phyloP scores from a whole-genome alignment of 2,113 vertebrate species.

The Phainopepla nitens region DNA sequence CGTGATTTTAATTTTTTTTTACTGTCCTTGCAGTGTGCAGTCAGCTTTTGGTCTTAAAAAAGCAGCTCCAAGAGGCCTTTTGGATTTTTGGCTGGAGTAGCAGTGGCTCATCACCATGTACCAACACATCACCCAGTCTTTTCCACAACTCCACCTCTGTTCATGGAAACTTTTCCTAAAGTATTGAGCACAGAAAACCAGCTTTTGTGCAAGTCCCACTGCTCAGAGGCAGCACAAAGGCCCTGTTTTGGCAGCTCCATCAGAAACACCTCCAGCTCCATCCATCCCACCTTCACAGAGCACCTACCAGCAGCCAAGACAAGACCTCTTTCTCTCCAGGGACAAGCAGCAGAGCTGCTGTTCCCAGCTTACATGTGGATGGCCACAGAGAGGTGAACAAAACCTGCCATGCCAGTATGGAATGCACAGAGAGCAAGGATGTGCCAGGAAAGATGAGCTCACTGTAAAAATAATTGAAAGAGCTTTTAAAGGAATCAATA shows the following conservation, averaged over 20 bases:
- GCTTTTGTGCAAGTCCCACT: neutral
- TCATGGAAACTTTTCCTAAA: rapidly evolving
- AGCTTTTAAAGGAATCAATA: conserved; percentile 1
- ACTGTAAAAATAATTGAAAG: conserved; percentile 26
- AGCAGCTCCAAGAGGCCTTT: neutral
- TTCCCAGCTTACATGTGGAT: neutral
- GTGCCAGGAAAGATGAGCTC: conserved; percentile 19
- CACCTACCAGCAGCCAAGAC: neutral
- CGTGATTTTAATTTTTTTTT: neutral
- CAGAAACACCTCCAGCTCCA: neutral
- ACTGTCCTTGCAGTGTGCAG: neutral
- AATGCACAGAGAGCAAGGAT: neutral
- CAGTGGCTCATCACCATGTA: neutral
- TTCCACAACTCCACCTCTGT: neutral
- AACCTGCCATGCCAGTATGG: neutral
- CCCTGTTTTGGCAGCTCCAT: neutral
- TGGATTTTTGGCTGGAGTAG: neutral
- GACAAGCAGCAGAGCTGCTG: neutral
- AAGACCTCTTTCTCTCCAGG: neutral
- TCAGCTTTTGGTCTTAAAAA: neutral
- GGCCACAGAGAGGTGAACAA: neutral
- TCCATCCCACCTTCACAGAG: neutral
- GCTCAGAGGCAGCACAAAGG: neutral
- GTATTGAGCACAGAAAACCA: neutral
- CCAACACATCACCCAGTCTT: neutral